Base-by-base conservation (phyloP, 1,140 invertebrate species). In the Chionoecetes opilio region DNA sequence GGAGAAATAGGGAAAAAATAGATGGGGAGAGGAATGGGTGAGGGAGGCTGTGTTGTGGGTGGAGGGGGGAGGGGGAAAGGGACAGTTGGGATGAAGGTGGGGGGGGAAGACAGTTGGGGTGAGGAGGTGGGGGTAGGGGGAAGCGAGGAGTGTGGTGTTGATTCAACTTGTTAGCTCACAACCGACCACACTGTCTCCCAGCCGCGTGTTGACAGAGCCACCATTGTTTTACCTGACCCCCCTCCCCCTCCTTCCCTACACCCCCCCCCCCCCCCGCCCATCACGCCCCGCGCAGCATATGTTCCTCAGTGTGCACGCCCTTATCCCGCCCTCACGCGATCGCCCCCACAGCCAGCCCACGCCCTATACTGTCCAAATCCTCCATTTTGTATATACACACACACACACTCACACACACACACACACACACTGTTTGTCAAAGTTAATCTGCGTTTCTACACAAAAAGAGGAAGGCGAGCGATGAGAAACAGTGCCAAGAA, bases 171-270 rank as follows among this genome's bases (percentile, higher is more conserved):
- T 88, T 88, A 88, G 86, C 41, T 32, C 41, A 88, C 86, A 88
- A 88, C 86, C 86, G 86, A 88, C 86, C 86, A 38, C 86, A 38
- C 86, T 88, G 86, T 88, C 86, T 88, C 86, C 86, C 86, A 26
- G 35, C 26, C 35, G 14, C 17, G 86, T 88, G 86, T 88, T 88
- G 86, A 88, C 86, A 88, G 17, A 88, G 17, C 86, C 35, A 46
- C 86, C 86, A 38, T 88, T 88, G 86, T 88, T 88, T 88, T 46
- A 38, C 86, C 32, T 46, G 86, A 37, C 35, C 35, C 41, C 41
- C 86, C 46, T 11, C 46, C 46, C 46, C 38, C 38, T 53, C 46
- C 46, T 53, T 17, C 46, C 46, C 38, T 6, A 41, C 38, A n/a
- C n/a, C 41, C 41, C 41, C 14, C 41, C 41, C 41, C 14, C 5